Base-by-base conservation (phyloP, 2,113 vertebrate species). In the Morone chrysops region DNA sequence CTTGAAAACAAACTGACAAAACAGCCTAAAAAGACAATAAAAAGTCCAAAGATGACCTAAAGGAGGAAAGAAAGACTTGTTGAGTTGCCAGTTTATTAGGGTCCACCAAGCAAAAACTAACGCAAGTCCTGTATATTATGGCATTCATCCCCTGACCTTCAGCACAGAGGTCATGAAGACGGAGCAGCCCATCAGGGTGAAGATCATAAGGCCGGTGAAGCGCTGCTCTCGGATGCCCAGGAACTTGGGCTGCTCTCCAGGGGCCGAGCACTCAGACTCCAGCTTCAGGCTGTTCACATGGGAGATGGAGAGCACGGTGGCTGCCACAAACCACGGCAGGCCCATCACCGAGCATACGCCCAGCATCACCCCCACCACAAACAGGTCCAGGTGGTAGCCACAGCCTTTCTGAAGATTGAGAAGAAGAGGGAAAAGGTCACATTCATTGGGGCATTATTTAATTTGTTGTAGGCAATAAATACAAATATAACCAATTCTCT, bases 191-290 rank as follows among this genome's bases (percentile, higher is more conserved):
- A 99, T 99, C 61, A 99, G 97, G 38, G 98, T 80, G 92, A 99
- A 99, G 95, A 99, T 99, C 98, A 99, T 99, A 76, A 99, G 96
- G 40, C 98, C 98, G 0, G 98, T 99, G 93, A 99, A 98, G 81
- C 98, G 96, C 91, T 99, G 98, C 91, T 99, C 98, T 4, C 97
- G 93, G 89, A 99, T 99, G 85, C 98, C 98, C 87, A 99, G 96
- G 92, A 99, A 99, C 90, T 99, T 99, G 43, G 98, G 98, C 93
- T 99, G 98, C 89, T 99, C 98, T 70, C 98, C 98, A 16, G 98
- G 98, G 57, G 98, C 98, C 0, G 98, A 99, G 86, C 98, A 99
- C 90, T 99, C 98, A 0, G 98, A 99, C 93, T 99, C 98, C 93
- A 99, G 92, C 93, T 99, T 99, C 82, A 99, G 93, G 91, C 98